Conservation (phyloP, 2,797 vertebrate species). For the Syngnathus rostellatus region DNA sequence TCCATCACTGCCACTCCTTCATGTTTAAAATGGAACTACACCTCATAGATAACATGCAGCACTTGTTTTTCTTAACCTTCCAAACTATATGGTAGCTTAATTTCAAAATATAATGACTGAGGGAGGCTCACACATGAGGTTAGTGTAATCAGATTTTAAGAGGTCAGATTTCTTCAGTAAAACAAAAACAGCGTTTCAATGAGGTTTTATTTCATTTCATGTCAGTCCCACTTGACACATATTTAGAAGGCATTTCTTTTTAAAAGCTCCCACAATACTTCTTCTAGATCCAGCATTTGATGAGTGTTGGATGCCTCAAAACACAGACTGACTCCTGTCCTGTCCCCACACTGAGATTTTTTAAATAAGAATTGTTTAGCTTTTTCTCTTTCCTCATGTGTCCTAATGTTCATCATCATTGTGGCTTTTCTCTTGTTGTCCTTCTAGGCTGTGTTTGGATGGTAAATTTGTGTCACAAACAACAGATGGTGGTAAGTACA, state of each 20-base stretch:
- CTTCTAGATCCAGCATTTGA: too few species aligned
- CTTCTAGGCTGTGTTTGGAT: slow-evolving; percentile 79
- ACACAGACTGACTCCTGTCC: neutral
- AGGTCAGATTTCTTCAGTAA: neutral
- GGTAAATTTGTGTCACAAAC: slow-evolving; percentile 82
- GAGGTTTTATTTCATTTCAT: neutral
- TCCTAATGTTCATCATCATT: neutral
- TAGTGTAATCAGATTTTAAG: neutral
- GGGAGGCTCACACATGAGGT: neutral
- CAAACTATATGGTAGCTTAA: neutral
- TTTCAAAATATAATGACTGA: neutral
- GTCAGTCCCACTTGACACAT: neutral
- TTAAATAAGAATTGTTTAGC: neutral
- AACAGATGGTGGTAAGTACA: slow-evolving; percentile 63
- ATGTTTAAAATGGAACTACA: neutral
- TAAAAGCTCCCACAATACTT: neutral
- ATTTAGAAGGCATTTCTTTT: neutral
- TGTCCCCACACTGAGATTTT: neutral
- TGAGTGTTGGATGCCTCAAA: neutral
- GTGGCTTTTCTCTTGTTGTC: neutral
- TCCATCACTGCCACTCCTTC: slow-evolving; percentile 1
- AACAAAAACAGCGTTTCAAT: neutral
- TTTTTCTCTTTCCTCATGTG: neutral
- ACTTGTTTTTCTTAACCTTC: neutral
- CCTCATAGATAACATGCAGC: neutral